Evolutionary conservation across 2,888 invertebrate species (phyloP).

Genomic region (Stenolophus ochropezus): DNA sequence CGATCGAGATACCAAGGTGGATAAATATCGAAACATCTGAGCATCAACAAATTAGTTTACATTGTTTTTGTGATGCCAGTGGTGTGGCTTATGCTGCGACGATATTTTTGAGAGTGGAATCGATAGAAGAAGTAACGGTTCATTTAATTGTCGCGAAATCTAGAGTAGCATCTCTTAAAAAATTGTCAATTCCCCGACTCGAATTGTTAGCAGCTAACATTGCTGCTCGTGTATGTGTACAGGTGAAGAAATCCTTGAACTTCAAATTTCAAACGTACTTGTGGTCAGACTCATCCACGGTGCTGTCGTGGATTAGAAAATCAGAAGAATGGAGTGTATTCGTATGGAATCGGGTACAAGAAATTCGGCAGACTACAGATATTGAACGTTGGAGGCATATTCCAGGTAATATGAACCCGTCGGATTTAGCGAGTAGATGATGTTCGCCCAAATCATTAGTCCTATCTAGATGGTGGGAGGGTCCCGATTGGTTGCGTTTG

Average conservation of each 20-base stretch:
- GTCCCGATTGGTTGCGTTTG: not conserved
- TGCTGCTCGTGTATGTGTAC: not conserved
- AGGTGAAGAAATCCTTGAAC: not conserved
- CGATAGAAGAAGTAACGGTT: slow-evolving; percentile 61
- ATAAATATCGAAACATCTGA: slow-evolving; percentile 61
- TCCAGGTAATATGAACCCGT: not conserved
- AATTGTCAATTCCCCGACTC: slow-evolving; percentile 63
- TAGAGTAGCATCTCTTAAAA: slow-evolving; percentile 66
- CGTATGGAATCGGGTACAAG: slow-evolving; percentile 4
- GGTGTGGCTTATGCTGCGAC: slow-evolving; percentile 65
- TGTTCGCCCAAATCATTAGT: not conserved
- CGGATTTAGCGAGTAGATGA: not conserved
- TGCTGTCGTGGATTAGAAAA: not conserved
- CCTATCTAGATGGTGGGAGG: not conserved
- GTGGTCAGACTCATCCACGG: not conserved
- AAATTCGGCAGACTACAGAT: slow-evolving; percentile 33
- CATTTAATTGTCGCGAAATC: slow-evolving; percentile 66
- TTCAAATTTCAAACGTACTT: not conserved
- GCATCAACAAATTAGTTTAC: slow-evolving; percentile 62
- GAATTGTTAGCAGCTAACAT: slow-evolving; percentile 58
- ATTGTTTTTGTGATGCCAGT: slow-evolving; percentile 66
- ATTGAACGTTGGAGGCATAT: slow-evolving; percentile 57
- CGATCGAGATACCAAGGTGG: slow-evolving; percentile 62
- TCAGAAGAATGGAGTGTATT: not conserved
- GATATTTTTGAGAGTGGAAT: slow-evolving; percentile 63